A percentile compares a stretch with the other conserved stretches of the same genome.
Conservation (phyloP, 2,888 invertebrate genomes). For the Griposia aprilina region DNA sequence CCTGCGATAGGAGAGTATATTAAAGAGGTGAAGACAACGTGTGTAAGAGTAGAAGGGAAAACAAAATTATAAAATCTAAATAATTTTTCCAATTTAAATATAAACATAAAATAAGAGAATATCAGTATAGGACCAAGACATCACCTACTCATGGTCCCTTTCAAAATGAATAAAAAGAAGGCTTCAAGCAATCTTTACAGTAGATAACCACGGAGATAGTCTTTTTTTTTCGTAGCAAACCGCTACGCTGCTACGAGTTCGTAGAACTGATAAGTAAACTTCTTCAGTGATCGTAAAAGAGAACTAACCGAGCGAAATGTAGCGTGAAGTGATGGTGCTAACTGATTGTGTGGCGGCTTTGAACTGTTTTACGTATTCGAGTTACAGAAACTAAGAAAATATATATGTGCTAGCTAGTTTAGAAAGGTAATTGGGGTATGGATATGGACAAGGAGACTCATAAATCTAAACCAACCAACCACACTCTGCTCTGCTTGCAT, state of each 20-base stretch:
- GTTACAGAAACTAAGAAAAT: background rate
- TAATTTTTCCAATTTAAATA: no score
- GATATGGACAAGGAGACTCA: no score
- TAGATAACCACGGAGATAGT: background rate
- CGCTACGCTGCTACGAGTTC: conserved; percentile 33
- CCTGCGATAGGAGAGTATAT: no score
- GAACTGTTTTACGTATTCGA: conserved; percentile 8
- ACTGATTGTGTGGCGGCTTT: conserved; percentile 46
- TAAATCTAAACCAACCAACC: no score
- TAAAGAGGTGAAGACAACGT: no score
- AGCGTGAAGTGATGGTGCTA: conserved; percentile 22
- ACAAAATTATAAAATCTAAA: no score
- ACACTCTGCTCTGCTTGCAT: no score
- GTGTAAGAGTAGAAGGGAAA: no score
- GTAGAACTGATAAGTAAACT: conserved; percentile 29
- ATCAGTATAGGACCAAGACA: background rate
- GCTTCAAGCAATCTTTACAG: background rate
- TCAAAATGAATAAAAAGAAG: no score
- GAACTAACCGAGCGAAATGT: conserved; percentile 1
- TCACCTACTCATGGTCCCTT: background rate
- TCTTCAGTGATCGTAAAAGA: conserved; percentile 28
- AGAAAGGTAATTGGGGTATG: no score
- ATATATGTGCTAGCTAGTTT: background rate
- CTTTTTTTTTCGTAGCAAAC: conserved; percentile 21
- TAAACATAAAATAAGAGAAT: no score